A percentile compares a stretch with the other conserved stretches of the same genome.
These are phyloP conservation scores for Oopsacas minuta DNA, from an alignment of 37 sponge, comb jelly and placozoan genomes.

Conservation along the genomic window DNA sequence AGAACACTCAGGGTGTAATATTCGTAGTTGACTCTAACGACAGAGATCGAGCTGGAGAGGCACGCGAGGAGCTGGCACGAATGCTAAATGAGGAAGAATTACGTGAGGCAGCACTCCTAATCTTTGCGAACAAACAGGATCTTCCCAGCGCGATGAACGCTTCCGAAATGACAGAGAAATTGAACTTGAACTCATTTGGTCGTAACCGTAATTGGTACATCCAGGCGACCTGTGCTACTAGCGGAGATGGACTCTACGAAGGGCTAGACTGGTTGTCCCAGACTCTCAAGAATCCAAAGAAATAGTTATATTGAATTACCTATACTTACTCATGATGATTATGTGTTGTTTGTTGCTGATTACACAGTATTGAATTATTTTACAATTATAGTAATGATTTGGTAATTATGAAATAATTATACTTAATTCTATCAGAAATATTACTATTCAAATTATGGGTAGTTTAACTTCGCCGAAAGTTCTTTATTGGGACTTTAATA, in stretches of 20 bases:
- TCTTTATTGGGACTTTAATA: too few species aligned
- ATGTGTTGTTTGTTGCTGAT: background rate
- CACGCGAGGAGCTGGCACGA: conserved; percentile 69
- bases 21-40: conserved; percentile 99
- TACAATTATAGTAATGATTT: background rate
- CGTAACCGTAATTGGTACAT: conserved; percentile 95
- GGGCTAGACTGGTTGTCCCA: conserved; percentile 94
- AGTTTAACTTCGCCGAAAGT: too few species aligned
- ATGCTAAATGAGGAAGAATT: conserved; percentile 95
- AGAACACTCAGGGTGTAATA: conserved; percentile 96
- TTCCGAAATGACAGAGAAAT: conserved; percentile 94
- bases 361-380: background rate
- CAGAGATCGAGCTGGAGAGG: conserved; percentile 84
- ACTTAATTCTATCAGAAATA: background rate
- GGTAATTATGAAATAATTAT: background rate
- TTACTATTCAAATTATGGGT: too few species aligned
- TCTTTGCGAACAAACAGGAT: conserved; percentile 98
- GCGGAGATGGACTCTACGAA: conserved; percentile 99
- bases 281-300: conserved; percentile 52
- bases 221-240: conserved; percentile 98
- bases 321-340: background rate
- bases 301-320: background rate
- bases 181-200: conserved; percentile 64
- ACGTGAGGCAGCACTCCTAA: conserved; percentile 72
- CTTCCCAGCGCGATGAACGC: conserved; percentile 99